A percentile compares a stretch with the other conserved stretches of the same genome.
These are phyloP conservation scores for Apamea sordens DNA, from an alignment of 2,888 invertebrate genomes.

Conservation along the genomic window DNA sequence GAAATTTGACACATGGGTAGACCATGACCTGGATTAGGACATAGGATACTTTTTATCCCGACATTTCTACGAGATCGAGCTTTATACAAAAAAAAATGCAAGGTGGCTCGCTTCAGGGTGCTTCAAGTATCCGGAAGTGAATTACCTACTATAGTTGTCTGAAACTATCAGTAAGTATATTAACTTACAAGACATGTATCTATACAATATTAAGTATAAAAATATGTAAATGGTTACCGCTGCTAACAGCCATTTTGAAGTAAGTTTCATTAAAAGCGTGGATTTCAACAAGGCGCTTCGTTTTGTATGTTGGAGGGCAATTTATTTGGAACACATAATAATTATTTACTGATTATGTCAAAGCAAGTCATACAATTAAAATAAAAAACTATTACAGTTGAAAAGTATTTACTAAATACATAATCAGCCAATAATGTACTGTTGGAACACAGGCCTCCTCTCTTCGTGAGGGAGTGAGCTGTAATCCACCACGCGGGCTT, in stretches of 20 bases:
- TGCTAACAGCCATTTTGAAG: constrained; percentile 1
- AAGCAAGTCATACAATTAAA: background rate
- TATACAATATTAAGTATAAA: constrained; percentile 29
- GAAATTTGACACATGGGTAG: background rate
- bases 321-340: background rate
- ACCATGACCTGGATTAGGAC: no score
- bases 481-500: no score
- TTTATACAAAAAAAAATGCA: background rate
- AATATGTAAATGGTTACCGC: constrained; percentile 15
- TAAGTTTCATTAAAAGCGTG: background rate
- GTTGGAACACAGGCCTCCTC: no score
- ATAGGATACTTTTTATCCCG: no score
- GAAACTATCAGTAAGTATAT: constrained; percentile 3
- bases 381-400: no score
- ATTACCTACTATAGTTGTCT: background rate
- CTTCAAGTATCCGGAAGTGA: background rate
- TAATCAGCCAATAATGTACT: no score
- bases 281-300: constrained; percentile 21
- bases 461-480: no score
- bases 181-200: background rate
- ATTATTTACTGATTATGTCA: background rate
- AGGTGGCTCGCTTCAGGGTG: no score
- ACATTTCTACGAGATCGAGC: no score
- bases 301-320: background rate
- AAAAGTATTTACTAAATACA: background rate